Conservation (phyloP, 2,113 vertebrate genomes). For the Todiramphus chloris region DNA sequence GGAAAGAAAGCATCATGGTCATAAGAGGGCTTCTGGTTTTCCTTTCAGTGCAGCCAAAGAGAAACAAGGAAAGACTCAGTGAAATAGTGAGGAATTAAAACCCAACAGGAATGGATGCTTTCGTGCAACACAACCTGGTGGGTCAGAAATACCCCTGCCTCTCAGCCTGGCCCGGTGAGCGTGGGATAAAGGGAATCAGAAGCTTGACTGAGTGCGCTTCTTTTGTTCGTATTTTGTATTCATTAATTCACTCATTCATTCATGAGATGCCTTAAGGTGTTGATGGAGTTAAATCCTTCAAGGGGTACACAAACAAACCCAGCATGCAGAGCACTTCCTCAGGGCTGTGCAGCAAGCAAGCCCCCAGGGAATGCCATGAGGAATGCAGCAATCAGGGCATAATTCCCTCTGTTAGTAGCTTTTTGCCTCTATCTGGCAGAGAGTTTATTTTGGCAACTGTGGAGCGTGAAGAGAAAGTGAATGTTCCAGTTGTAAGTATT, state of each 20-base stretch:
- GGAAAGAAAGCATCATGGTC: background rate
- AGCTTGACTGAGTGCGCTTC: background rate
- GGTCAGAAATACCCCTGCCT: background rate
- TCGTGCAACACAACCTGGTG: background rate
- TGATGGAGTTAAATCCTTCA: constrained; percentile 47
- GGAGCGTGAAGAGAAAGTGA: background rate
- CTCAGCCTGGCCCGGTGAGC: background rate
- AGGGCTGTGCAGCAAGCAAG: background rate
- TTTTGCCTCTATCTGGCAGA: constrained; percentile 22
- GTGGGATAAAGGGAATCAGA: background rate
- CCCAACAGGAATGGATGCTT: background rate
- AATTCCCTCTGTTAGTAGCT: constrained; percentile 2
- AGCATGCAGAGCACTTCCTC: background rate
- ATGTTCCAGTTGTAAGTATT: background rate
- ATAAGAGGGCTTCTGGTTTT: background rate
- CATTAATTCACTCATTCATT: background rate
- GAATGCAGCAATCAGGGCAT: constrained; percentile 33
- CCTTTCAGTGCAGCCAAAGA: background rate
- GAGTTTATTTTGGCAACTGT: constrained; percentile 61
- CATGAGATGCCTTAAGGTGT: background rate
- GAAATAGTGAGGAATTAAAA: background rate
- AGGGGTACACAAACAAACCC: background rate
- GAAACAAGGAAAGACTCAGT: background rate
- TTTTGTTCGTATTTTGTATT: background rate
- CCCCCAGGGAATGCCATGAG: background rate